phyloP scores from a whole-genome alignment of 2,797 vertebrate species.

The Triplophysa bombifrons region DNA sequence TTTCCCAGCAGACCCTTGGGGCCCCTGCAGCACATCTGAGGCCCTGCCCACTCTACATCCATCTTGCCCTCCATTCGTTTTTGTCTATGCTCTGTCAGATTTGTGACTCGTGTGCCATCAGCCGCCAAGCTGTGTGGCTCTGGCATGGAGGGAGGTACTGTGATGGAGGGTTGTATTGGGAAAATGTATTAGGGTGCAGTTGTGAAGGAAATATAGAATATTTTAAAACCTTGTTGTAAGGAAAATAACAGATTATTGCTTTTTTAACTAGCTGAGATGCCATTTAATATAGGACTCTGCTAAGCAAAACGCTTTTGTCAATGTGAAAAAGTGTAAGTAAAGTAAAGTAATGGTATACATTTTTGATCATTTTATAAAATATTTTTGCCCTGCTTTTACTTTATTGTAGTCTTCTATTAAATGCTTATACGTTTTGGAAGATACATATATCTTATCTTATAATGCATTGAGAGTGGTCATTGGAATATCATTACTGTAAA shows the following conservation, averaged over 20 bases:
- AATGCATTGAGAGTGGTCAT: neutral
- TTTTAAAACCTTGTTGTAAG: no score
- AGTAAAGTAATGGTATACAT: no score
- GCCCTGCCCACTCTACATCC: slow-evolving; percentile 66
- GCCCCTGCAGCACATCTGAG: slow-evolving; percentile 76
- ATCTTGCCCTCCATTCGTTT: slow-evolving; percentile 64
- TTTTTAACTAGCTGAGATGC: no score
- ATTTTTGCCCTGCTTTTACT: no score
- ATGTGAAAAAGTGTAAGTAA: no score
- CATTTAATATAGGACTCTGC: no score
- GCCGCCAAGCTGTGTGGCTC: slow-evolving; percentile 64
- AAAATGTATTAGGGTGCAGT: slow-evolving; percentile 4
- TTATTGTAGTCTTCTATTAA: no score
- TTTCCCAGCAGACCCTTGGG: slow-evolving; percentile 78
- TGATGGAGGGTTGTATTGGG: slow-evolving; percentile 3
- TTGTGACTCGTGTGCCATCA: slow-evolving; percentile 76
- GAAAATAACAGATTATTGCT: no score
- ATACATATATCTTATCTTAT: neutral
- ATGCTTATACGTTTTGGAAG: neutral
- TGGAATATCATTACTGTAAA: neutral
- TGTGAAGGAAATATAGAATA: neutral
- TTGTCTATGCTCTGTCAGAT: slow-evolving; percentile 77
- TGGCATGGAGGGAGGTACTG: slow-evolving; percentile 11
- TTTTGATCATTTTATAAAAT: no score
- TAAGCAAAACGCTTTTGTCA: no score